These are phyloP conservation scores for Pammene aurita DNA, from an alignment of 2,888 invertebrate species.

Conservation along the genomic window DNA sequence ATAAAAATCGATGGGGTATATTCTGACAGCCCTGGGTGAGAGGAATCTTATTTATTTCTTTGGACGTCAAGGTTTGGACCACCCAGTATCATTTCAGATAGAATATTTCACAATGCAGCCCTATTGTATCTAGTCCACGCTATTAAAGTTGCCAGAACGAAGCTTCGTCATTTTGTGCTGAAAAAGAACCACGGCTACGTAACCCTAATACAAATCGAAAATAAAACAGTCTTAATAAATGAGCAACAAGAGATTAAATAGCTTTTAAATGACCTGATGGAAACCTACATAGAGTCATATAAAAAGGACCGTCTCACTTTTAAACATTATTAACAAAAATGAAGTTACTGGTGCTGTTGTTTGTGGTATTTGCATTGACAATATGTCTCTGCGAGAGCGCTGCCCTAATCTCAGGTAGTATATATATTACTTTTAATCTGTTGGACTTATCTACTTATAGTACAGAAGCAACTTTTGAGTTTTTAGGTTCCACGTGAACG, in stretches of 20 bases:
- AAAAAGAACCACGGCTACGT: neutral
- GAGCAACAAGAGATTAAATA: slow-evolving; percentile 2
- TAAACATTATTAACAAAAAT: slow-evolving; percentile 19
- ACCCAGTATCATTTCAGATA: neutral
- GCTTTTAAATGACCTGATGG: neutral
- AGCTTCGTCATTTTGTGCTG: too few relatives aligned
- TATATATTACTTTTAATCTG: neutral
- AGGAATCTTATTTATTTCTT: too few relatives aligned
- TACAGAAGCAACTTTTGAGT: too few relatives aligned
- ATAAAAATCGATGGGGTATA: too few relatives aligned
- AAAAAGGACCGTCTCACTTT: slow-evolving; percentile 8
- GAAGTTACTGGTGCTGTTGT: slow-evolving; percentile 18
- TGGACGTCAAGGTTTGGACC: too few relatives aligned
- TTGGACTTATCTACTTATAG: neutral
- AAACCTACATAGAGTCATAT: slow-evolving; percentile 3
- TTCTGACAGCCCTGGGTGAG: too few relatives aligned
- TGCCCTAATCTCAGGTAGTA: slow-evolving; percentile 22
- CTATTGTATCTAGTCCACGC: too few relatives aligned
- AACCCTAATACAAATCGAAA: slow-evolving; percentile 27
- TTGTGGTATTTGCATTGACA: slow-evolving; percentile 23
- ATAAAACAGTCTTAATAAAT: slow-evolving; percentile 12
- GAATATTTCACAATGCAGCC: neutral
- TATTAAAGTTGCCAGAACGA: too few relatives aligned
- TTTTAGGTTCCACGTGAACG: too few relatives aligned
- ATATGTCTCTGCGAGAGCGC: slow-evolving; percentile 26